Percentiles rank a stretch among this genome's conserved stretches.
phyloP scores from a whole-genome alignment of 1,140 invertebrate genomes.

The Paraescarpia echinospica region DNA sequence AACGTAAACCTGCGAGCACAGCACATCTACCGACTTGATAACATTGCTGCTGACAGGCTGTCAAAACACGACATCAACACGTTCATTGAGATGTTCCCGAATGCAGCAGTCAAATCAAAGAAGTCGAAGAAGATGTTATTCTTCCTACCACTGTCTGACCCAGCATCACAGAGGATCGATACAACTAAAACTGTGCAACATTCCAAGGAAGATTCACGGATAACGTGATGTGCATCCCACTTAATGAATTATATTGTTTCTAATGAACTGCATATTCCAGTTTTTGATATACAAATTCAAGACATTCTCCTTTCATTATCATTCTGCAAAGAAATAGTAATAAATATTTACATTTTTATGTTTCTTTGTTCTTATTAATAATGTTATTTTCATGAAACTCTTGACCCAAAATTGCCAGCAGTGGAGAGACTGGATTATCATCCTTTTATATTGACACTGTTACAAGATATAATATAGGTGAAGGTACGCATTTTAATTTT shows the following conservation, averaged over 20 bases:
- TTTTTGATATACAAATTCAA: background rate
- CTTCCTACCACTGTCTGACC: slow-evolving; percentile 21
- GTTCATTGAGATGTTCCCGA: slow-evolving; percentile 36
- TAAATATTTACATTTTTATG: background rate
- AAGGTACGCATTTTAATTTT: too few species aligned
- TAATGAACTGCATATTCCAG: background rate
- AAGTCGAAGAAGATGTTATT: slow-evolving; percentile 43
- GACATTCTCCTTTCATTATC: background rate
- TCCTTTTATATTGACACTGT: too few species aligned
- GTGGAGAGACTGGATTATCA: background rate
- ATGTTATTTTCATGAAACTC: background rate
- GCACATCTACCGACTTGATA: slow-evolving; percentile 34
- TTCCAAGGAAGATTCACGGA: background rate
- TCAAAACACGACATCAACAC: slow-evolving; percentile 32
- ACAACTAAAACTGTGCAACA: background rate
- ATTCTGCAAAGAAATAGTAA: background rate
- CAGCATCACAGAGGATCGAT: background rate
- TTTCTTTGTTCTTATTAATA: background rate
- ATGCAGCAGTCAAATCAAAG: slow-evolving; percentile 33
- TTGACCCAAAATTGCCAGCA: background rate
- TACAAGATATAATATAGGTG: too few species aligned
- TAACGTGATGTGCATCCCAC: background rate
- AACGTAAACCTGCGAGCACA: slow-evolving; percentile 33
- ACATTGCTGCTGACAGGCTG: slow-evolving; percentile 39
- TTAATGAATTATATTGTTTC: background rate